phyloP scores from a whole-genome alignment of 2,888 invertebrate genomes.

The Amphipoea lucens region DNA sequence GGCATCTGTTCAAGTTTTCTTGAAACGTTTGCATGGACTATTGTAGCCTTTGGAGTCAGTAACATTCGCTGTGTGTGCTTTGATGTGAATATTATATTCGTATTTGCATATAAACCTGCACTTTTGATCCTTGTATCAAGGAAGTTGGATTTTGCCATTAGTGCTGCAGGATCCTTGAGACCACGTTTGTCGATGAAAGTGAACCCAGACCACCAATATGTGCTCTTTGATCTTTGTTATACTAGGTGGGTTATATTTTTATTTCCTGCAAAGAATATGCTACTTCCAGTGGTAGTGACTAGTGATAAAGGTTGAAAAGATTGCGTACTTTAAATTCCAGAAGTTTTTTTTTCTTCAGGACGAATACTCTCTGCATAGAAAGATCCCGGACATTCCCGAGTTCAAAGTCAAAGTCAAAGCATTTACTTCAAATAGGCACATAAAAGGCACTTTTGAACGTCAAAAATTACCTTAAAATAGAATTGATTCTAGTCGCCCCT shows the following conservation, averaged over 20 bases:
- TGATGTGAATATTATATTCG: conserved; percentile 21
- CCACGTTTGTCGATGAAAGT: conserved; percentile 3
- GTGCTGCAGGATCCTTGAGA: conserved; percentile 6
- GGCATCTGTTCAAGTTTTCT: background rate
- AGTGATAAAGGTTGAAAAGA: background rate
- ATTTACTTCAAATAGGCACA: too few species aligned
- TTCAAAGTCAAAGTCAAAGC: too few species aligned
- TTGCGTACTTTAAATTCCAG: conserved; percentile 3
- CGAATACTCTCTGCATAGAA: background rate
- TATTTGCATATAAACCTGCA: conserved; percentile 35
- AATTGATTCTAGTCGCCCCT: too few species aligned
- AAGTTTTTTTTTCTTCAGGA: background rate
- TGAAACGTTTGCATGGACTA: conserved; percentile 6
- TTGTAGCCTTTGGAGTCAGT: conserved; percentile 5
- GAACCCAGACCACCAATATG: background rate
- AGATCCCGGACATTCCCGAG: background rate
- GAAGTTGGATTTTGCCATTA: conserved; percentile 18
- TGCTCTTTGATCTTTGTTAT: background rate
- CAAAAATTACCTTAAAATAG: too few species aligned
- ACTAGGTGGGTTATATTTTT: background rate
- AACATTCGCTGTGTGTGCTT: conserved; percentile 13
- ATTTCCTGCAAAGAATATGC: conserved; percentile 1
- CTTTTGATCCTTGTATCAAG: background rate
- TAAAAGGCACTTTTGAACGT: too few species aligned
- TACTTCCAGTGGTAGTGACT: background rate